phyloP scores from a whole-genome alignment of 2,888 invertebrate species.

The Noctua janthina region DNA sequence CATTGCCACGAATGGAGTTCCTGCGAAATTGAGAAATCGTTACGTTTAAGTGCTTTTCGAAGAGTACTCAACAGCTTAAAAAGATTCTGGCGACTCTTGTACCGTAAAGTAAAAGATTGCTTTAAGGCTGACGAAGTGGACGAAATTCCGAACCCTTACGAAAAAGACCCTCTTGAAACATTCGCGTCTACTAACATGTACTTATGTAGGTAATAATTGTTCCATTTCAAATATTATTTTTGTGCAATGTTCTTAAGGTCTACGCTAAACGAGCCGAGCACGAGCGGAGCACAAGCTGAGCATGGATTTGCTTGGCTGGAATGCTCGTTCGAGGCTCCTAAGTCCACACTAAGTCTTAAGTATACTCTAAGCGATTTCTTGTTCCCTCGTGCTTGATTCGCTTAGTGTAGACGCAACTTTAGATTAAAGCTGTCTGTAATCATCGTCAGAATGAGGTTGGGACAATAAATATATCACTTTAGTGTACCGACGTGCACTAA shows the following conservation, averaged over 20 bases:
- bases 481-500: slow-evolving; percentile 34
- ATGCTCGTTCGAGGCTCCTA: too few relatives aligned
- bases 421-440: slow-evolving; percentile 45
- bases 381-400: too few relatives aligned
- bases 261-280: too few relatives aligned
- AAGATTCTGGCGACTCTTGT: slow-evolving; percentile 51
- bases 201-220: slow-evolving; percentile 83
- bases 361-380: too few relatives aligned
- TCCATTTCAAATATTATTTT: slow-evolving; percentile 52
- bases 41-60: slow-evolving; percentile 65
- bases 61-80: slow-evolving; percentile 59
- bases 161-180: slow-evolving; percentile 67
- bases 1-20: slow-evolving; percentile 77
- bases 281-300: too few relatives aligned
- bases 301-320: too few relatives aligned
- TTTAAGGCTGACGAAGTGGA: slow-evolving; percentile 24
- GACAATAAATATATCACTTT: slow-evolving; percentile 51
- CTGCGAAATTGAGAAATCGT: slow-evolving; percentile 67
- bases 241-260: background rate
- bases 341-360: too few relatives aligned
- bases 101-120: slow-evolving; percentile 42
- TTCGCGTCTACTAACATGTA: slow-evolving; percentile 74
- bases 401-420: too few relatives aligned
- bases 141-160: slow-evolving; percentile 42
- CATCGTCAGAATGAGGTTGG: slow-evolving; percentile 58